Percentiles rank a stretch among this genome's conserved stretches.
phyloP scores from a whole-genome alignment of 1,140 invertebrate genomes.

The Caenorhabditis brenneri region DNA sequence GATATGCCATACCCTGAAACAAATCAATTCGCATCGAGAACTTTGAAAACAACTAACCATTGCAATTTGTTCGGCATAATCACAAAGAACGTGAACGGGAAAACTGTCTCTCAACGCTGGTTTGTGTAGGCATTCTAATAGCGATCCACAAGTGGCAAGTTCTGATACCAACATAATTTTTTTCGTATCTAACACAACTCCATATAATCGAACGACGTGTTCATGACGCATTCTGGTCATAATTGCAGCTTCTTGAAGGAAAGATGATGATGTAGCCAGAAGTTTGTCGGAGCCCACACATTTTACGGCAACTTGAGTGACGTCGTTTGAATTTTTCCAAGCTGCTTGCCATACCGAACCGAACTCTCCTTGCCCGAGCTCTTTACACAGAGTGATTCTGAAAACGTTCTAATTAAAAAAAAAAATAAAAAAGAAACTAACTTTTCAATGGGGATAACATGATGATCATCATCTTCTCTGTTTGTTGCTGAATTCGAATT shows the following conservation, averaged over 20 bases:
- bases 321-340: conserved; percentile 81
- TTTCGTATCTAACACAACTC: conserved; percentile 91
- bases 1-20: conserved; percentile 97
- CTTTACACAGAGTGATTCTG: conserved; percentile 84
- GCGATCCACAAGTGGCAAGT: conserved; percentile 87
- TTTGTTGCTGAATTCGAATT: conserved; percentile 65
- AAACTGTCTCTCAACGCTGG: conserved; percentile 85
- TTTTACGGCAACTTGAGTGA: conserved; percentile 95
- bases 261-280: conserved; percentile 87
- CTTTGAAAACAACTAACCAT: no score
- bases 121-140: conserved; percentile 93
- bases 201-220: conserved; percentile 92
- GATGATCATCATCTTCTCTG: conserved; percentile 81
- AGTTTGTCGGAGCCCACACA: conserved; percentile 85
- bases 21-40: no score
- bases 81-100: conserved; percentile 76
- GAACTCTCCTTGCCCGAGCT: conserved; percentile 93
- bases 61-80: conserved; percentile 93
- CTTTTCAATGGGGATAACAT: conserved; percentile 90
- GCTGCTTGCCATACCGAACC: conserved; percentile 95
- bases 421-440: not conserved
- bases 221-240: conserved; percentile 97
- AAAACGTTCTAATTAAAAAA: not conserved
- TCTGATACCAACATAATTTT: conserved; percentile 95
- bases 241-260: conserved; percentile 94